phyloP scores from a whole-genome alignment of 2,113 vertebrate genomes.

The Rhinoptilus africanus region DNA sequence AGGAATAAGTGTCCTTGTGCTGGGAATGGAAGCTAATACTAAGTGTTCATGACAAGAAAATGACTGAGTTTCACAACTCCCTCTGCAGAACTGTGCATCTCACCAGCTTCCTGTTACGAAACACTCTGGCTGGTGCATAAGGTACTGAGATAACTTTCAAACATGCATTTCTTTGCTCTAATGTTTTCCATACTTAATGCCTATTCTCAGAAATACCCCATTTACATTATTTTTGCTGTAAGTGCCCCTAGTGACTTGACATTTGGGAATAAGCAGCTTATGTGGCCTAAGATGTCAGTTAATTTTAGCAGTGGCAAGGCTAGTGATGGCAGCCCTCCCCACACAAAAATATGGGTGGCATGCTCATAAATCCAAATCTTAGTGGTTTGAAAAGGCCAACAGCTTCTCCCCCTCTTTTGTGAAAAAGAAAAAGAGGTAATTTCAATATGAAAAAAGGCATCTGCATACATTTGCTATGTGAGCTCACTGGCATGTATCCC shows the following conservation, averaged over 20 bases:
- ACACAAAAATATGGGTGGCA: conserved; percentile 26
- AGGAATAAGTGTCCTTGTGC: background rate
- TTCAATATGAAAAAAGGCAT: conserved; percentile 34
- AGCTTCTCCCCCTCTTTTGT: background rate
- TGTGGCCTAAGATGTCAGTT: background rate
- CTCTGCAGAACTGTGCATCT: background rate
- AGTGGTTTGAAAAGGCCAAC: background rate
- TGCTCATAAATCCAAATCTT: conserved; percentile 62
- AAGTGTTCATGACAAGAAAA: background rate
- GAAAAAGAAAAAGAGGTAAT: conserved; percentile 4
- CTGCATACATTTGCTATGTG: background rate
- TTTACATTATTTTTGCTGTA: conserved; percentile 31
- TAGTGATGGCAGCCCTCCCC: background rate
- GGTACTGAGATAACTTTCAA: background rate
- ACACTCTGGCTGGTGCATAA: background rate
- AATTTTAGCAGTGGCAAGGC: conserved; percentile 35
- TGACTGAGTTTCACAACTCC: background rate
- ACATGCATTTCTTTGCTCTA: background rate
- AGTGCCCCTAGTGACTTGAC: conserved; percentile 23
- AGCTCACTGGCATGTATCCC: background rate
- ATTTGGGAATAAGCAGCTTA: conserved; percentile 42
- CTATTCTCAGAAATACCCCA: conserved; percentile 19
- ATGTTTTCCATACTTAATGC: background rate
- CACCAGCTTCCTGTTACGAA: background rate
- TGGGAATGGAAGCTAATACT: background rate